These are phyloP conservation scores for Tribolium freemani DNA, from an alignment of 2,888 invertebrate genomes.

Conservation along the genomic window DNA sequence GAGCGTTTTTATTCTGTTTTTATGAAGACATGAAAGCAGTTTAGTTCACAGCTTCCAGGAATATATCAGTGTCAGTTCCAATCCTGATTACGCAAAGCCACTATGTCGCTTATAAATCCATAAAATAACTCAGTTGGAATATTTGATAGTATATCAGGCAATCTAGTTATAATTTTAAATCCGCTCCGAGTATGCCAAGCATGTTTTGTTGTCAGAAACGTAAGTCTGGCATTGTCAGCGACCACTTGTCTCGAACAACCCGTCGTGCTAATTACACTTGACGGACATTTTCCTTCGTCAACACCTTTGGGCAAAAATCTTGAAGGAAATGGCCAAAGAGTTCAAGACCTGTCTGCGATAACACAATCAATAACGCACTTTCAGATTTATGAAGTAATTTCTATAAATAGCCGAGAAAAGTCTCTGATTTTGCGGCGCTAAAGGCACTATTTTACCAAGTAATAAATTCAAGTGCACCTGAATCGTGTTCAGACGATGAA, in stretches of 20 bases:
- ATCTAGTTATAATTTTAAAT: slow-evolving; percentile 24
- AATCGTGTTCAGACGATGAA: slow-evolving; percentile 1
- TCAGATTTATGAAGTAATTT: slow-evolving; percentile 8
- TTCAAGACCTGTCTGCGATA: slow-evolving; percentile 18
- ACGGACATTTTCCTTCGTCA: slow-evolving; percentile 12
- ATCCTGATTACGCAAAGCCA: slow-evolving; percentile 5
- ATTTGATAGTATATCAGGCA: slow-evolving; percentile 18
- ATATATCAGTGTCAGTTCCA: slow-evolving; percentile 17
- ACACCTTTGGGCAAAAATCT: not conserved
- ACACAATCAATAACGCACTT: slow-evolving; percentile 19
- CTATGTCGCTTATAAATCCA: slow-evolving; percentile 11
- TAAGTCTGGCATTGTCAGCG: slow-evolving; percentile 19
- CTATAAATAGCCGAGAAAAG: slow-evolving; percentile 1
- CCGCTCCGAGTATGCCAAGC: slow-evolving; percentile 5
- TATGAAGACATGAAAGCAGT: not conserved
- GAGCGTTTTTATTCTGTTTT: not conserved
- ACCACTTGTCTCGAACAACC: slow-evolving; percentile 26
- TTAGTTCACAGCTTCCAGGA: slow-evolving; percentile 1
- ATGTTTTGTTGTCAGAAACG: slow-evolving; percentile 7
- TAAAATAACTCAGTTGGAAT: slow-evolving; percentile 25
- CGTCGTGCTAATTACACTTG: slow-evolving; percentile 19
- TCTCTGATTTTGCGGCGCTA: slow-evolving; percentile 20
- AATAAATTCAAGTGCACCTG: slow-evolving; percentile 11
- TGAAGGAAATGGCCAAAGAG: not conserved
- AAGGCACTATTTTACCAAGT: not conserved